phyloP scores from a whole-genome alignment of 2,888 invertebrate genomes.

The Andrena hattorfiana region DNA sequence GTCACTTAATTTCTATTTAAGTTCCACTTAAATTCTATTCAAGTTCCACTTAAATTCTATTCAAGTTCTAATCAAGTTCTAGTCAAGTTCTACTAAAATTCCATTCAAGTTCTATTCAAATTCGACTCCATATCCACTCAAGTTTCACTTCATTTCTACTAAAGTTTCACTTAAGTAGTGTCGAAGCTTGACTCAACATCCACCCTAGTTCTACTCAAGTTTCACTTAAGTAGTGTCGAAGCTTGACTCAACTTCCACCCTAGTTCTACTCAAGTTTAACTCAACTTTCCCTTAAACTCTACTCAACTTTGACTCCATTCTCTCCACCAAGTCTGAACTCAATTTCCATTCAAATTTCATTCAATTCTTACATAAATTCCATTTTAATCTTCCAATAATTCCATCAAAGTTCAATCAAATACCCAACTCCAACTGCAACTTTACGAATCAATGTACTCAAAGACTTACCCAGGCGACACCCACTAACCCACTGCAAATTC shows the following conservation, averaged over 20 bases:
- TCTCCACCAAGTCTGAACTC: background rate
- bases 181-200: no score
- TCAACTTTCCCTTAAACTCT: background rate
- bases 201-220: background rate
- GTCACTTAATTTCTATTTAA: background rate
- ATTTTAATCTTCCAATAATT: no score
- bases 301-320: background rate
- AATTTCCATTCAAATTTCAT: background rate
- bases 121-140: background rate
- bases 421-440: no score
- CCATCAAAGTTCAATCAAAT: no score
- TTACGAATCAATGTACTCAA: no score
- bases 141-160: background rate
- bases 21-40: background rate
- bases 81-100: no score
- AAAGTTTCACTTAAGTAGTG: background rate
- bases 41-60: background rate
- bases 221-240: background rate
- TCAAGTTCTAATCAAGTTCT: background rate
- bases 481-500: no score
- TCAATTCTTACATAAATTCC: background rate
- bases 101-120: background rate
- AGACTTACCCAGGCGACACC: no score
- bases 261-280: background rate
- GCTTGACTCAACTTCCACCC: no score